These are phyloP conservation scores for Lepus timidus DNA, from an alignment of 2,113 vertebrate species.

Conservation along the genomic window DNA sequence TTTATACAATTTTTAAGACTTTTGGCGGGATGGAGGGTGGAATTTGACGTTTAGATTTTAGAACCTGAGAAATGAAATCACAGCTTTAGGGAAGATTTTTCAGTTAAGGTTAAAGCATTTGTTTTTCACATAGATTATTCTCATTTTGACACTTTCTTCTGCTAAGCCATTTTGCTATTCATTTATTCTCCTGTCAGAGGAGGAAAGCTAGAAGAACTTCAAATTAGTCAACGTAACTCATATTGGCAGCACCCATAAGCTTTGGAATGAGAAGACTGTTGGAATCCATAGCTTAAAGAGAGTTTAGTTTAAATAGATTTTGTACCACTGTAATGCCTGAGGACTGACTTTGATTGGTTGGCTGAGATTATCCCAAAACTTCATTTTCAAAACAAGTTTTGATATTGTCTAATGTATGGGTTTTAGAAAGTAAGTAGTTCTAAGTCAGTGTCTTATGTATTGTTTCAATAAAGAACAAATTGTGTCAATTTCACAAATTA, in stretches of 20 bases:
- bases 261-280: background rate
- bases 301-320: constrained; percentile 39
- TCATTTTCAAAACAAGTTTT: constrained; percentile 54
- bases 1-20: constrained; percentile 63
- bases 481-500: constrained; percentile 61
- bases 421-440: constrained; percentile 55
- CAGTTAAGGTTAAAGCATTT: constrained; percentile 23
- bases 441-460: background rate
- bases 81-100: constrained; percentile 60
- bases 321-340: background rate
- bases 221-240: background rate
- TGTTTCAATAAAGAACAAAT: constrained; percentile 76
- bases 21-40: background rate
- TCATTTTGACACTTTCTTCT: constrained; percentile 53
- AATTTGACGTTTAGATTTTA: constrained; percentile 52
- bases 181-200: constrained; percentile 16
- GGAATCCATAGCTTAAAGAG: constrained; percentile 43
- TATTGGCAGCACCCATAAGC: background rate
- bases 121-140: constrained; percentile 44
- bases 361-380: constrained; percentile 53
- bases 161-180: constrained; percentile 34
- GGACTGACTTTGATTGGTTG: constrained; percentile 25
- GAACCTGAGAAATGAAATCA: constrained; percentile 69
- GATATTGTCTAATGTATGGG: constrained; percentile 53
- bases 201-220: constrained; percentile 26